Evolutionary conservation across 2,113 vertebrate species (phyloP), one percentile per base, ranked within the genome.

Genomic region (Mustela lutreola): DNA sequence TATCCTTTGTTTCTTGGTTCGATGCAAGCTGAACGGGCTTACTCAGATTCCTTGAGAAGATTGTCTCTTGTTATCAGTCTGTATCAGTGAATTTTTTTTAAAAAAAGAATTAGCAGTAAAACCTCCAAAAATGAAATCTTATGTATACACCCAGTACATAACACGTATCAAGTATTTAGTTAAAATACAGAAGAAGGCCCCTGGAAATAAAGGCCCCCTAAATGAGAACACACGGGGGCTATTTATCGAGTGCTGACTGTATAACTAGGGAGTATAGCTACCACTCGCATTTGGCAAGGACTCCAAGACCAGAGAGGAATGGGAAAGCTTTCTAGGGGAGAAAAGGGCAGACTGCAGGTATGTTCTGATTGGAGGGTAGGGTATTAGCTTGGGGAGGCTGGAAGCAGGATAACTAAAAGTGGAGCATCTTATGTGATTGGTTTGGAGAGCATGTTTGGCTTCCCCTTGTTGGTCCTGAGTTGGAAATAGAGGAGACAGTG

Each of bases 31-130:
- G 89, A 92, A 50, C 65, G 48, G 71, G 78, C 62, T 73, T 78
- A 18, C 60, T 80, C 50, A 26, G 15, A 62, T 91, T 90, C 53
- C 48, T 96, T 95, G 75, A 75, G n/a, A 88, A 62, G n/a, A 81
- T 89, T 92, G 63, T 18, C n/a, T 83, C 36, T 63, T 82, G 73
- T 24, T 14, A 7, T 94, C 81, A 58, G 84, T 63, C 67, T 94
- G 16, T 42, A 36, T 1, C 36, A 11, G n/a, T 81, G 18, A 70
- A 71, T 88, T 39, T 88, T 39, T 48, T 39, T 10, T 42, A 42
- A 45, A 50, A 50, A 19, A 33, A 39, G 50, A 58, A 67, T 63
- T 85, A 65, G 50, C 62, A 31, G 18, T 75, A 84, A n/a, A 63
- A 91, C 14, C 56, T 86, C 86, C 50, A 71, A 28, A 76, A 65